Evolutionary conservation across 2,113 vertebrate species (phyloP), one percentile per base, ranked within the genome.

Genomic region (Philantomba maxwellii): DNA sequence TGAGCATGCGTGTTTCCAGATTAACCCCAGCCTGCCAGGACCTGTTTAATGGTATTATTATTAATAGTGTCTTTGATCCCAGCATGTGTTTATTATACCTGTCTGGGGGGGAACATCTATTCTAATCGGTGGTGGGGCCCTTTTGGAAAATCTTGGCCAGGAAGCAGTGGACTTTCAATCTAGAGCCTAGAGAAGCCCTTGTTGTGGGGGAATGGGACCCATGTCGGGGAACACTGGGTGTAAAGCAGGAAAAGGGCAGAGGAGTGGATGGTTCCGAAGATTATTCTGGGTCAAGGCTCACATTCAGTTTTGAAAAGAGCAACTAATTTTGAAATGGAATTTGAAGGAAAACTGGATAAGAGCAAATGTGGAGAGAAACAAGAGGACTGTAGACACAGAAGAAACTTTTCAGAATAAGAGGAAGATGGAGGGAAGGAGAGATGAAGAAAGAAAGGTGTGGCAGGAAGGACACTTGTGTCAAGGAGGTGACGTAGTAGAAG

Each of bases 21-120:
- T 97, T 96, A 97, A 97, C 89, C 93, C 92, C 84, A 96, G 89
- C 84, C 84, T 97, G 80, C 94, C 77, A 94, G 77, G 83, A n/a
- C 89, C 84, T 94, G 84, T 84, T 89, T 91, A 89, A 89, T 94
- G 73, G 82, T 80, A 94, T 93, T 95, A 89, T 97, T 96, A 95
- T 83, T 95, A 96, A 96, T 87, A 96, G 89, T 57, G 91, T 85
- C 87, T 95, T 95, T 96, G 93, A 97, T 97, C 83, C 78, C 83
- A 78, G 49, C 21, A 36, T 95, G 45, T 95, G 89, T 95, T 97
- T 89, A 87, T 64, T 39, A 62, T 83, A 93, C 36, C 94, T 91
- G 73, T 96, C 96, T 84, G 45, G 23, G 58, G 58, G 82, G 36
- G 36, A 85, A 51, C 77, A 62, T 89, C 57, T 94, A 21, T 86